phyloP scores from a whole-genome alignment of 2,113 vertebrate species.

The Castor canadensis region DNA sequence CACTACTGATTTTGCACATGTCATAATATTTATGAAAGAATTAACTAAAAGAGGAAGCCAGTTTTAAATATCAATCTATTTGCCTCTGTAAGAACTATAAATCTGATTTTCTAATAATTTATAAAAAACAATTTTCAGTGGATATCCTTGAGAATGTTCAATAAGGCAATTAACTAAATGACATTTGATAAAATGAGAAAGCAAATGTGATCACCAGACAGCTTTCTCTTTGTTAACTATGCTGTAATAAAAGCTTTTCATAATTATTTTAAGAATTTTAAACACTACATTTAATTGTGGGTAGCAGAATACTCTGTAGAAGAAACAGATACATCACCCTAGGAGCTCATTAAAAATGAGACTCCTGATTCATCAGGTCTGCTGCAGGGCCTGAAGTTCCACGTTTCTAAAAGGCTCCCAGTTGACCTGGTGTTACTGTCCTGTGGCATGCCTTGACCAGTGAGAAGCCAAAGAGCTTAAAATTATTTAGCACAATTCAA shows the following conservation, averaged over 20 bases:
- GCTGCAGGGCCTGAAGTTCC: not conserved
- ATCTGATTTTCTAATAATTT: slow-evolving; percentile 33
- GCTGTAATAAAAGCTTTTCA: not conserved
- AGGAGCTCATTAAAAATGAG: not conserved
- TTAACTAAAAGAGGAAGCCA: not conserved
- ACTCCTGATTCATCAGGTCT: not conserved
- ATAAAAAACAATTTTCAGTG: not conserved
- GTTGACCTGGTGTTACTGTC: not conserved
- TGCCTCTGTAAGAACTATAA: slow-evolving; percentile 20
- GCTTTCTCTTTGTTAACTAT: not conserved
- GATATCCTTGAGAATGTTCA: slow-evolving; percentile 20
- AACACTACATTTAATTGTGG: not conserved
- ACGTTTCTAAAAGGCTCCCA: not conserved
- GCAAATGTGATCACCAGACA: not conserved
- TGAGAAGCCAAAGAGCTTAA: not conserved
- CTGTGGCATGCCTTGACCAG: not conserved
- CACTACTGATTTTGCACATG: not conserved
- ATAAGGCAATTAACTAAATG: not conserved
- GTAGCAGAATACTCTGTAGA: not conserved
- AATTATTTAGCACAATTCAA: no score
- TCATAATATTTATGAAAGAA: slow-evolving; percentile 42
- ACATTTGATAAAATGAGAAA: slow-evolving; percentile 10
- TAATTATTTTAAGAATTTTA: slow-evolving; percentile 1
- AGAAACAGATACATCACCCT: not conserved
- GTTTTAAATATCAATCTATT: slow-evolving; percentile 34